Base-by-base conservation (phyloP, 1,140 invertebrate genomes). In the Vanessa tameamea region DNA sequence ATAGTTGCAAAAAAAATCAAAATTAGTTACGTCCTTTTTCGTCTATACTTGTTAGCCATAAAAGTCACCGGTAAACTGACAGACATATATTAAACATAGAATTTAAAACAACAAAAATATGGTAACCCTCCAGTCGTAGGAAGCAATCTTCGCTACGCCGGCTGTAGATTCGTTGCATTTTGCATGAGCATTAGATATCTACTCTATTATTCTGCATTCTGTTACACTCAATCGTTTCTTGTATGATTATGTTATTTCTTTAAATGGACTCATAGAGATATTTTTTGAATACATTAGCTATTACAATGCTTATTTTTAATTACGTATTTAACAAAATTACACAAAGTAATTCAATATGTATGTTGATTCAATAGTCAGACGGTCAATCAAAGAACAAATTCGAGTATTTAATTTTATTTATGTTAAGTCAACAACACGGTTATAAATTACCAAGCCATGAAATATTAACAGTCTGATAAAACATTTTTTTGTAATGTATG, bases 111-210 rank as follows among this genome's bases (percentile, higher is more conserved):
- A 51, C 23, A 11, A 63, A 75, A 3, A 13, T 20, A 77, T 71
- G 69, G 75, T 73, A 72, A 75, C 73, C 68, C 76, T 11, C 16
- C 48, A 65, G 12, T 51, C 55, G 71, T 78, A 79, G 79, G 79
- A 83, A 81, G 77, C 79, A 79, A 80, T 85, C 83, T 85, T 82
- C 79, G 78, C 72, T 75, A 73, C 71, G 69, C 70, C 53, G 51
- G 68, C 51, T 75, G 64, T 69, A 74, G 81, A 78, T 77, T 80
- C 76, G 77, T 80, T 83, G 80, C 80, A 81, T 80, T 82, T 82
- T 83, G 78, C 80, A 82, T 83, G 80, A 82, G 78, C 75, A 78
- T 77, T 77, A 79, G 78, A 80, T 79, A 78, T 79, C 78, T 77
- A 72, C 69, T 82, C 78, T 80, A 78, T 82, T 82, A 79, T 82